Conservation (phyloP, 2,888 invertebrate species). For the Brenthis daphne region DNA sequence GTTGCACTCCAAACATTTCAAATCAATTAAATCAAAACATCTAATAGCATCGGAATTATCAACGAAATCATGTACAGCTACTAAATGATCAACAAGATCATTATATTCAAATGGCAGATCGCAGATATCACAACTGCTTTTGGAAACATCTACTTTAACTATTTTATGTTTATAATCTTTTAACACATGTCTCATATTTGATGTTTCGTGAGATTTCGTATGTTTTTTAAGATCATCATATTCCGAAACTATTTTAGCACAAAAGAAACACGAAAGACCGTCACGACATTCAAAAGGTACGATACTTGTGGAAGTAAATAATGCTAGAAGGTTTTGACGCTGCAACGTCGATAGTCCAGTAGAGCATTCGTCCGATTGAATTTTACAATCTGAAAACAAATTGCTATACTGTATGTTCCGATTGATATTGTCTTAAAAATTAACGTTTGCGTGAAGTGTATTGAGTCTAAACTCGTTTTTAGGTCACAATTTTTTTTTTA, state of each 20-base stretch:
- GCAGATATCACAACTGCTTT: conserved; percentile 44
- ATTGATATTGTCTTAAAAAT: conserved; percentile 9
- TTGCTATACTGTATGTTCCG: conserved; percentile 40
- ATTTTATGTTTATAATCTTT: conserved; percentile 20
- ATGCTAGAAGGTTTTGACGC: conserved; percentile 45
- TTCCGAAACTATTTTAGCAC: conserved; percentile 39
- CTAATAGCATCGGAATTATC: conserved; percentile 17
- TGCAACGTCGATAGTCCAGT: conserved; percentile 43
- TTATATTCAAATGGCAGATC: conserved; percentile 39
- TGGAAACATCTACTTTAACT: conserved; percentile 46
- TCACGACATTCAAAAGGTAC: conserved; percentile 49
- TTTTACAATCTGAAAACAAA: conserved; percentile 52
- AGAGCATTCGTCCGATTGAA: conserved; percentile 38
- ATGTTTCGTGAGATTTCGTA: conserved; percentile 44
- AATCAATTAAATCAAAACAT: conserved; percentile 36
- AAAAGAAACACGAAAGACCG: conserved; percentile 45
- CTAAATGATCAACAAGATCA: conserved; percentile 41
- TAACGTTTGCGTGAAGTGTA: not conserved
- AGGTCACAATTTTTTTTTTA: not conserved
- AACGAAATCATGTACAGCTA: conserved; percentile 33
- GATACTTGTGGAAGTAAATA: conserved; percentile 47
- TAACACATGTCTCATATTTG: conserved; percentile 31
- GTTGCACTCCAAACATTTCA: conserved; percentile 43
- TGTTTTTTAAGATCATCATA: conserved; percentile 45
- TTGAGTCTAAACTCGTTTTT: not conserved